Conservation (phyloP, 1,140 invertebrate genomes). For the Achatina immaculata region DNA sequence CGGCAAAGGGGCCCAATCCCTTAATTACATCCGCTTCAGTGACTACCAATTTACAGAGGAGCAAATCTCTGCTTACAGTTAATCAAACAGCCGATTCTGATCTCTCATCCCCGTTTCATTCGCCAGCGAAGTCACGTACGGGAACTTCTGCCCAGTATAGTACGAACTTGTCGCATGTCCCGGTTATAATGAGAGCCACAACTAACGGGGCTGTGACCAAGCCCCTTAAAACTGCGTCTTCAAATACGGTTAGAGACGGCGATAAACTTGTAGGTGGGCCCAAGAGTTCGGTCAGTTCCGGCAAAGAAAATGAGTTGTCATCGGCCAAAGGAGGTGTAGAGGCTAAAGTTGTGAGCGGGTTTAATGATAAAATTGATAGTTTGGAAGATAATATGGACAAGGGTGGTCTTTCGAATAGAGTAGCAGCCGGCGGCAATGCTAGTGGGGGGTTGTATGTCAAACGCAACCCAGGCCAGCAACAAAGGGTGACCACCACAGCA, state of each 20-base stretch:
- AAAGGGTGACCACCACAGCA: slow-evolving; percentile 1
- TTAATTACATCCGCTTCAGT: slow-evolving; percentile 24
- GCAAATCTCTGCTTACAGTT: slow-evolving; percentile 37
- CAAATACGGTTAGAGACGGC: background rate
- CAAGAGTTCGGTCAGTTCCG: background rate
- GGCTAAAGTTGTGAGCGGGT: background rate
- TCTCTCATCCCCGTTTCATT: background rate
- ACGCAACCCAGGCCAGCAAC: background rate
- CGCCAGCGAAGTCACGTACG: background rate
- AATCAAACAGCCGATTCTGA: slow-evolving; percentile 10
- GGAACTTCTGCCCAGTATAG: background rate
- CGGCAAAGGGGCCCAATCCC: slow-evolving; percentile 22
- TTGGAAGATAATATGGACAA: background rate
- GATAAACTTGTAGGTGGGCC: background rate
- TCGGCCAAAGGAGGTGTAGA: background rate
- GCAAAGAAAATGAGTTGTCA: background rate
- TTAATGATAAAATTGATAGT: background rate
- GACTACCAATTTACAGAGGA: slow-evolving; percentile 37
- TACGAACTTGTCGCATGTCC: background rate
- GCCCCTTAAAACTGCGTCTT: background rate
- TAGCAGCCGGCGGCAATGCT: background rate
- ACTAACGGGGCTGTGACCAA: background rate
- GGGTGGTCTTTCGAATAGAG: slow-evolving; percentile 1
- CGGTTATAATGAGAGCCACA: background rate
- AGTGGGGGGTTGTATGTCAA: slow-evolving; percentile 22